phyloP scores from a whole-genome alignment of 2,113 vertebrate species.

The Scomber colias region DNA sequence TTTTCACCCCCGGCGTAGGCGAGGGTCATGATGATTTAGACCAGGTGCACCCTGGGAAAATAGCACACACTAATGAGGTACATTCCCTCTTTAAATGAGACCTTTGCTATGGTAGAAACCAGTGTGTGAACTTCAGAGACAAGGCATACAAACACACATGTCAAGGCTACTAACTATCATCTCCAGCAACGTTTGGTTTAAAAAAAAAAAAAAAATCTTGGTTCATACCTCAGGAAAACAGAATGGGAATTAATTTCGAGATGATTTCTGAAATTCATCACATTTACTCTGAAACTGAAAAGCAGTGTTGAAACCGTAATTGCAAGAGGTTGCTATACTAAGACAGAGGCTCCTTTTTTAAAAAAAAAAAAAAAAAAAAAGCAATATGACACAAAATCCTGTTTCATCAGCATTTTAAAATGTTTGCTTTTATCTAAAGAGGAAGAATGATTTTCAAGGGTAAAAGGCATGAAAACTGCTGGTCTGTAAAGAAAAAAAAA shows the following conservation, averaged over 20 bases:
- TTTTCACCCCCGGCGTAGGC: conserved; percentile 64
- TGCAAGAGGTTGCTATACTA: neutral
- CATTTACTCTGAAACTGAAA: conserved; percentile 12
- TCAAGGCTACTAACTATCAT: conserved; percentile 7
- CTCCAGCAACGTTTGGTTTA: conserved; percentile 20
- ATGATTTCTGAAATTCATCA: conserved; percentile 38
- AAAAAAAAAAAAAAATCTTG: conserved; percentile 31
- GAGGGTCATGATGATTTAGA: conserved; percentile 62
- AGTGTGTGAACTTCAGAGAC: conserved; percentile 60
- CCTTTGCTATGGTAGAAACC: conserved; percentile 59
- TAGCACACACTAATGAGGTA: conserved; percentile 77
- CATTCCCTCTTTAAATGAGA: conserved; percentile 72
- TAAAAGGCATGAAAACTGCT: conserved; percentile 55
- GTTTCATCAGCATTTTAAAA: conserved; percentile 62
- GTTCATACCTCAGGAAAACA: neutral
- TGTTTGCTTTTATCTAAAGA: conserved; percentile 53
- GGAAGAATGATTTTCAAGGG: conserved; percentile 45
- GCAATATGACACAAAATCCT: neutral
- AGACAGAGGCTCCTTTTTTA: neutral
- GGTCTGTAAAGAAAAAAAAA: conserved; percentile 17
- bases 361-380: neutral
- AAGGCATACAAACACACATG: conserved; percentile 16
- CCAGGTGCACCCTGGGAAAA: conserved; percentile 76
- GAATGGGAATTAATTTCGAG: conserved; percentile 25
- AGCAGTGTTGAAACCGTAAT: conserved; percentile 4